Base-by-base conservation (phyloP, 2,797 vertebrate species). In the Anas bernieri region DNA sequence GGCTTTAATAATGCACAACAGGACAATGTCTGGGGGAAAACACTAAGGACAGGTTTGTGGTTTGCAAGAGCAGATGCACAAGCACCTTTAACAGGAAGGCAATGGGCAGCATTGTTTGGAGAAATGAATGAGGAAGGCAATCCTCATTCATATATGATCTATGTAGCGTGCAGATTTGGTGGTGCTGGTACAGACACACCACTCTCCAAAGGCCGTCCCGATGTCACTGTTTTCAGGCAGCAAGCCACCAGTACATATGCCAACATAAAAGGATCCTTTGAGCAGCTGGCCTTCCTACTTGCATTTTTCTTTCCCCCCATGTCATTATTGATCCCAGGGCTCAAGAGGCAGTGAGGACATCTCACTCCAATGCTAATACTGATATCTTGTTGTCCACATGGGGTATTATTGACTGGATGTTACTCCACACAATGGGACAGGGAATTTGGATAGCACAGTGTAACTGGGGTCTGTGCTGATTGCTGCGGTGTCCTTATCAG, bases 271-370 rank as follows among this genome's bases (percentile, higher is more conserved):
- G 37, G 64, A 13, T 23, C 73, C 54, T 92, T 33, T 37, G 54
- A 86, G 78, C 48, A 86, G 79, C 37, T 86, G 83, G 72, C 55
- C 88, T 88, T 45, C 74, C n/a, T 72, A 39, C 69, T 79, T 82
- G 43, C 45, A 21, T 80, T 93, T 74, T 90, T 85, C 41, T 86
- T 88, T 64, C 1, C 3, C 52, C 73, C 35, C 2, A 1, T 48
- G 63, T 92, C 48, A 13, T 88, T 92, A 92, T 90, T 79, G 83
- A 95, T 91, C 76, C 76, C 76, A 83, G 62, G 88, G 58, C 80
- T 94, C 79, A 72, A 59, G 70, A 89, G 83, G 46, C 82, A 56
- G 30, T 20, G 25, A 91, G 70, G 69, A 81, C 0, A 0, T 85
- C 70, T 86, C 77, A 68, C 68, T 68, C 75, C 8, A 45, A 81